A percentile compares a stretch with the other conserved stretches of the same genome.
Conservation (phyloP, 2,888 invertebrate genomes). For the Theretra japonica region DNA sequence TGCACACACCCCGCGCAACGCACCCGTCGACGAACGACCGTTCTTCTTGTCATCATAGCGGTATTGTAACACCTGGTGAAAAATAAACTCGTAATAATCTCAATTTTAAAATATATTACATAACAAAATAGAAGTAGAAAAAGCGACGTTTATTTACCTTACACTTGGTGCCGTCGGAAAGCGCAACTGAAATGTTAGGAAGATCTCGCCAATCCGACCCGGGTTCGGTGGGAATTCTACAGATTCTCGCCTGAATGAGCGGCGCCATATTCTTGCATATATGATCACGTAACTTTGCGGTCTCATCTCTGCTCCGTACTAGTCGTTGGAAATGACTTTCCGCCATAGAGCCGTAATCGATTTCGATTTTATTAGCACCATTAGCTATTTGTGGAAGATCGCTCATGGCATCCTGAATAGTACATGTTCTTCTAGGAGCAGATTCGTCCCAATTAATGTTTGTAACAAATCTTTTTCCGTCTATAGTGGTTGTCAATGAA, state of each 20-base stretch:
- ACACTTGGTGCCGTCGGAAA: constrained; percentile 88
- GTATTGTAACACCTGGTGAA: constrained; percentile 73
- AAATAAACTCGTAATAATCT: not conserved
- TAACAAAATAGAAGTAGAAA: not conserved
- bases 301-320: constrained; percentile 86
- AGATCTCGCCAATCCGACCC: constrained; percentile 95
- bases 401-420: constrained; percentile 92
- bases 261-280: constrained; percentile 94
- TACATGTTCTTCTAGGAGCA: constrained; percentile 91
- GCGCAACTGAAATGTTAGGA: constrained; percentile 89
- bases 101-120: not conserved
- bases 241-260: constrained; percentile 90
- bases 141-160: constrained; percentile 64
- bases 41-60: constrained; percentile 77
- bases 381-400: constrained; percentile 91
- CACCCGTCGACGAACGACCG: constrained; percentile 73
- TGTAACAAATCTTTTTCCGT: constrained; percentile 77
- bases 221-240: constrained; percentile 88
- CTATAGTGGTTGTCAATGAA: constrained; percentile 78
- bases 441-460: constrained; percentile 87
- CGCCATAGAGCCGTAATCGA: constrained; percentile 89
- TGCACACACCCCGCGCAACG: constrained; percentile 90
- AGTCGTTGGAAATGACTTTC: constrained; percentile 90
- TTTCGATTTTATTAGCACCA: constrained; percentile 88
- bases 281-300: constrained; percentile 88